Base-by-base conservation (phyloP, 1,140 invertebrate genomes). In the Odontomachus brunneus region DNA sequence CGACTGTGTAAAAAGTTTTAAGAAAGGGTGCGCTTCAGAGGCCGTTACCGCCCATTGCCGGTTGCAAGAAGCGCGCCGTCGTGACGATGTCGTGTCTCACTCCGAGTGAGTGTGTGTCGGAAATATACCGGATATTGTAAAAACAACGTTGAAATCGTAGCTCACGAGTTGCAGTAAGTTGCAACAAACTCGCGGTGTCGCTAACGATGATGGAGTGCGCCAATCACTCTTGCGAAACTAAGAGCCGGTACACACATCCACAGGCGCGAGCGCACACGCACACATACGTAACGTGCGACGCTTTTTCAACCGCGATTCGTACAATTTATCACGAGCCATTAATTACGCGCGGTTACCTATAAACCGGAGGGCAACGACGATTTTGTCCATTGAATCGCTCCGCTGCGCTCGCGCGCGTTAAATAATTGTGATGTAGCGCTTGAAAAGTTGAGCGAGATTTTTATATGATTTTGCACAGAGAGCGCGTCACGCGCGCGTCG, bases 161-260 rank as follows among this genome's bases (percentile, higher is more conserved):
- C 59, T 83, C 76, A 75, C 72, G 81, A 83, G 81, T 83, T 57
- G 33, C 26, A 48, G 71, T 75, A 75, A 76, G 81, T 76, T 83
- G 69, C 60, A 76, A 75, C 72, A 62, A 83, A 76, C 72, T 24
- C 49, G 60, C 73, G 22, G 60, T 75, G 71, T 82, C 78, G 69
- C 71, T 82, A 82, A 82, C 57, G 69, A 82, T 82, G 78, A 82
- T 82, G 69, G 48, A 82, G 78, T 51, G 26, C 59, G 71, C 71
- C 78, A 74, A 82, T 82, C 78, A 51, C 24, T 82, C 78, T 82
- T 60, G 57, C 57, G 55, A 82, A 73, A 82, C 53, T 74, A 62
- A 60, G 49, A 60, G 48, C 24, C n/a, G 29, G 55, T 11, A 51
- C 74, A 22, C 48, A 73, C 55, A 11, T 44, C 0, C 9, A 44